phyloP scores from a whole-genome alignment of 2,888 invertebrate genomes.

The Zygogramma bicolorata region DNA sequence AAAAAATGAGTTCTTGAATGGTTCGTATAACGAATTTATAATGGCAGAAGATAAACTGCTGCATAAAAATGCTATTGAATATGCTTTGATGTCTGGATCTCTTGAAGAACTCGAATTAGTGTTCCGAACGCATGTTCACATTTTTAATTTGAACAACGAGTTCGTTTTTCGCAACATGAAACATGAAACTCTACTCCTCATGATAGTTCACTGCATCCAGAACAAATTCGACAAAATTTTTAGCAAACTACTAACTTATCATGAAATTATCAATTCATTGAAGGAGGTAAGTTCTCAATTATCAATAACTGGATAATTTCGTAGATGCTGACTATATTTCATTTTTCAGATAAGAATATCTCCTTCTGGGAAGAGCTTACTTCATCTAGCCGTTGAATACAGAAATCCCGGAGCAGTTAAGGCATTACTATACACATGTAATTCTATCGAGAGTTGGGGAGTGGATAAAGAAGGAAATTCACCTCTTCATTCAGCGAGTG shows the following conservation, averaged over 20 bases:
- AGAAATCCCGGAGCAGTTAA: background rate
- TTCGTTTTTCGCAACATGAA: background rate
- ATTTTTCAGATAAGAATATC: constrained; percentile 15
- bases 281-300: background rate
- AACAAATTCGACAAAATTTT: constrained; percentile 26
- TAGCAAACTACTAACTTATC: background rate
- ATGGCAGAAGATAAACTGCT: background rate
- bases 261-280: background rate
- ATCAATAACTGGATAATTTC: background rate
- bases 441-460: constrained; percentile 13
- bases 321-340: too few species aligned
- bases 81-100: background rate
- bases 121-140: background rate
- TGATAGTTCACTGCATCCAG: constrained; percentile 17
- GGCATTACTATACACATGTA: background rate
- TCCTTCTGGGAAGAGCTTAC: constrained; percentile 21
- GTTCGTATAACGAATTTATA: background rate
- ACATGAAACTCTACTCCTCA: constrained; percentile 1
- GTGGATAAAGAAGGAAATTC: constrained; percentile 22
- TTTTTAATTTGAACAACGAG: background rate
- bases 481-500: constrained; percentile 21
- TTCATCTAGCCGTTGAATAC: constrained; percentile 24
- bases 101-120: background rate
- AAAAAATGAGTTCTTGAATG: background rate
- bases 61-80: background rate